Evolutionary conservation across 2,113 vertebrate species (phyloP).

Genomic region (Lepus europaeus): DNA sequence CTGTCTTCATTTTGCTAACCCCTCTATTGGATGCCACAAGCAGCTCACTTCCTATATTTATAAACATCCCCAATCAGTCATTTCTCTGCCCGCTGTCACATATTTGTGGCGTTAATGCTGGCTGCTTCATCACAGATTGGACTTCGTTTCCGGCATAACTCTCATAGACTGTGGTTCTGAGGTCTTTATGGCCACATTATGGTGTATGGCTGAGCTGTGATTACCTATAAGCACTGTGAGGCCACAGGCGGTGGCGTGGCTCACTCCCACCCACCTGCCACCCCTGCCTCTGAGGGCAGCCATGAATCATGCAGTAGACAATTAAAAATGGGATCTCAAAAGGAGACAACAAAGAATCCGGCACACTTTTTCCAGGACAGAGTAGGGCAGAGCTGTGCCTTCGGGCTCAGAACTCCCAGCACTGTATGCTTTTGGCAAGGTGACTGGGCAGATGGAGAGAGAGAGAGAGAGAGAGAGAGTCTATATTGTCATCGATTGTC

Average conservation of each 20-base stretch:
- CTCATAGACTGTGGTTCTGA: conserved; percentile 77
- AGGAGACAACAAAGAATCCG: neutral
- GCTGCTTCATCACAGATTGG: conserved; percentile 80
- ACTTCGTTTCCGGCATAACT: conserved; percentile 81
- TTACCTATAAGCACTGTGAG: conserved; percentile 69
- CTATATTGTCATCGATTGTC: neutral
- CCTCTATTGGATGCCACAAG: conserved; percentile 77
- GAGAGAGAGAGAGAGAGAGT: neutral
- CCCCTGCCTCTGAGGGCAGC: conserved; percentile 5
- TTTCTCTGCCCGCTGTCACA: conserved; percentile 82
- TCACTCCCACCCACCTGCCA: conserved; percentile 68
- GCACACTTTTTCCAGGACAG: neutral
- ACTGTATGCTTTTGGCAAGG: neutral
- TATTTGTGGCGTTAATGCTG: conserved; percentile 78
- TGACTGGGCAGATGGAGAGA: neutral
- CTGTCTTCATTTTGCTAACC: conserved; percentile 84
- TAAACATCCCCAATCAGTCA: conserved; percentile 85
- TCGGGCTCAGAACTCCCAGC: neutral
- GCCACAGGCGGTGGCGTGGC: conserved; percentile 34
- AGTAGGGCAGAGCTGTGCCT: neutral
- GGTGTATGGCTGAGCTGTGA: conserved; percentile 76
- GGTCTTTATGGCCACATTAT: conserved; percentile 79
- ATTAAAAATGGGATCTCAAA: neutral
- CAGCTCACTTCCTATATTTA: conserved; percentile 82
- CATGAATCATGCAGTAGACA: neutral